Base-by-base conservation (phyloP, 2,113 vertebrate species). In the Ramphastos sulfuratus region DNA sequence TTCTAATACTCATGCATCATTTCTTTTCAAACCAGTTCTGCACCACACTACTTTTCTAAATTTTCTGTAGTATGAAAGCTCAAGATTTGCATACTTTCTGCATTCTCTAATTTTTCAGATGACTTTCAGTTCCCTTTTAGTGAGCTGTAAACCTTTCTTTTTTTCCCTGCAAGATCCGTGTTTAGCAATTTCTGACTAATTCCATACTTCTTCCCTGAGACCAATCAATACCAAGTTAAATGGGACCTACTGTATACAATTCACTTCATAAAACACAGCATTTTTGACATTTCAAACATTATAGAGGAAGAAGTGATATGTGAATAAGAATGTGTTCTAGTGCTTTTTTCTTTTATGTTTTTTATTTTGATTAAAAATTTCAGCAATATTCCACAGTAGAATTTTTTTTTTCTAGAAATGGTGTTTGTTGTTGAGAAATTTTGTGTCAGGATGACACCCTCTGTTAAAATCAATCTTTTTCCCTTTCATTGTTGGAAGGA, bases 271-370 rank as follows among this genome's bases (percentile, higher is more conserved):
- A 90, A 37, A 21, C 33, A 12, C 2, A 10, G 0, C 31, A 52
- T 42, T 60, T 50, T 39, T 84, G 19, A 52, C 55, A 66, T 52
- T 66, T 77, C 24, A 58, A 56, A 54, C n/a, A 9, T 8, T 1
- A 15, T 13, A 23, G 3, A 6, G 65, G 65, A 54, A 9, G 58
- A 54, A 58, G 2, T 56, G 42, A 23, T 39, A 18, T 10, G 2
- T 28, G 2, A 15, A 13, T 48, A 71, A 63, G 14, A 55, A 77
- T 28, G 5, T 0, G 0, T 54, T 82, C 6, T n/a, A 63, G 8
- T 7, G 0, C 1, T 31, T 24, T 75, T 72, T 66, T n/a, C 5
- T 12, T 52, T 1, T 17, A 35, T 28, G 1, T 0, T 10, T 66
- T 63, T 65, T 50, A 44, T 28, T 77, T 50, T 65, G 2, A 60